Evolutionary conservation across 2,113 vertebrate genomes (phyloP), one percentile per base, ranked within the genome.

Genomic region (Siphamia tubifer): DNA sequence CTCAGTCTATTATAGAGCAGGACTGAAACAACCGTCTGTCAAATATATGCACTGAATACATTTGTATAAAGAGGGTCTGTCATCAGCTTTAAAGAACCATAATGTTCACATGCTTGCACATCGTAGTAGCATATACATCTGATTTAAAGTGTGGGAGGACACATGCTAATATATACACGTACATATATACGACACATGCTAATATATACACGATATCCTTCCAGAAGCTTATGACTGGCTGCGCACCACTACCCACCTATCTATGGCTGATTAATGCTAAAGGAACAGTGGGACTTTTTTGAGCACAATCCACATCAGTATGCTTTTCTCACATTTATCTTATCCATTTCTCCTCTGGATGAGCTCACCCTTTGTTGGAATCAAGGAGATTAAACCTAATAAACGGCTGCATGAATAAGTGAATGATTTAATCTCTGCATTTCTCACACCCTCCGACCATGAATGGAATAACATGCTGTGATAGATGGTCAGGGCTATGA

Each of bases 211-310:
- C 53, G 24, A 61, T 70, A 57, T 56, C 58, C 75, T 52, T 60
- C 63, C 63, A 78, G 62, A 73, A 61, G 57, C 72, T 47, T 43
- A 63, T 11, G 74, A 53, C 44, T 74, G 76, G 66, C 43, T 82
- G 61, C 75, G 38, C 76, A 66, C 40, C 44, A 23, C 66, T 74
- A 47, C 32, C 43, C 79, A 48, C 72, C 56, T 38, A 42, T 77
- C 84, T 73, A 72, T 11, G 8, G n/a, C 43, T 6, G 49, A 79
- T 83, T 76, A 58, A 53, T 72, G 68, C 70, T 53, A 48, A 63
- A 40, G 28, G 10, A 77, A 38, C 66, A 17, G 52, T 48, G 48
- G 61, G 54, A 51, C 23, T 30, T 72, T 65, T 36, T 44, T 1
- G 39, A 23, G 36, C 48, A 38, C 47, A 38, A 19, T 52, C 19